Evolutionary conservation across 2,797 vertebrate species (phyloP).

Genomic region (Lagocephalus sceleratus): DNA sequence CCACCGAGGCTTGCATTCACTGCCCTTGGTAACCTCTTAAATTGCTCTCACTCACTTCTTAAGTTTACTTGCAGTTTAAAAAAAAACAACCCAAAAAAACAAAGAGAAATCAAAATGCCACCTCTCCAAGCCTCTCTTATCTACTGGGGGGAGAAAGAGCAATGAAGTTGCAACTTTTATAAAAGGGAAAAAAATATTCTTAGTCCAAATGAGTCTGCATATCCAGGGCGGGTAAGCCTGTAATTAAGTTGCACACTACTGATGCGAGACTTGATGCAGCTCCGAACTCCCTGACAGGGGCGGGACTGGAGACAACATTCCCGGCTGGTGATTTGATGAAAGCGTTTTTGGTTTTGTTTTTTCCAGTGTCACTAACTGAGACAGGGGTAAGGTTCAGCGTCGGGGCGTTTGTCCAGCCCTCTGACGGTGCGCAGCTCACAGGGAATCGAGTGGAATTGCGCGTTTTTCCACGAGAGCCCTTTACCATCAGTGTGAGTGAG

Average conservation of each 20-base stretch:
- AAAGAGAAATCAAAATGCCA: too few relatives aligned
- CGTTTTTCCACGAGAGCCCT: constrained; percentile 79
- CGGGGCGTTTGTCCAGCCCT: constrained; percentile 83
- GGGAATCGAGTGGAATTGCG: constrained; percentile 71
- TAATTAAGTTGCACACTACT: constrained; percentile 24
- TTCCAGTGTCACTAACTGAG: constrained; percentile 74
- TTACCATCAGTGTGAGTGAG: constrained; percentile 83
- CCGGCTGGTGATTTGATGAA: constrained; percentile 80
- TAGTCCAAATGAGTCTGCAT: too few relatives aligned
- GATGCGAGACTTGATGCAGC: constrained; percentile 47
- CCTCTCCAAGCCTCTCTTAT: not conserved
- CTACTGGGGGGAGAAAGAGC: not conserved
- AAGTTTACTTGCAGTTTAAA: constrained; percentile 27
- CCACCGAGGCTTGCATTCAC: constrained; percentile 30
- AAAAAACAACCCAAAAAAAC: too few relatives aligned
- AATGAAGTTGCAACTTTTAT: too few relatives aligned
- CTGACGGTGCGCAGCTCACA: constrained; percentile 80
- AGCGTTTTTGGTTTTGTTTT: constrained; percentile 46
- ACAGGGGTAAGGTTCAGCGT: constrained; percentile 65
- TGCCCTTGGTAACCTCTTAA: constrained; percentile 8
- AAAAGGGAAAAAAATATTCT: not conserved
- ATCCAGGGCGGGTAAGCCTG: constrained; percentile 8
- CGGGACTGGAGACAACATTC: constrained; percentile 66
- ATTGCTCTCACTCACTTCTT: constrained; percentile 40
- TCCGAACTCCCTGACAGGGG: constrained; percentile 46